These are phyloP conservation scores for Chrysomallon squamiferum DNA, from an alignment of 1,140 invertebrate genomes.

Conservation along the genomic window DNA sequence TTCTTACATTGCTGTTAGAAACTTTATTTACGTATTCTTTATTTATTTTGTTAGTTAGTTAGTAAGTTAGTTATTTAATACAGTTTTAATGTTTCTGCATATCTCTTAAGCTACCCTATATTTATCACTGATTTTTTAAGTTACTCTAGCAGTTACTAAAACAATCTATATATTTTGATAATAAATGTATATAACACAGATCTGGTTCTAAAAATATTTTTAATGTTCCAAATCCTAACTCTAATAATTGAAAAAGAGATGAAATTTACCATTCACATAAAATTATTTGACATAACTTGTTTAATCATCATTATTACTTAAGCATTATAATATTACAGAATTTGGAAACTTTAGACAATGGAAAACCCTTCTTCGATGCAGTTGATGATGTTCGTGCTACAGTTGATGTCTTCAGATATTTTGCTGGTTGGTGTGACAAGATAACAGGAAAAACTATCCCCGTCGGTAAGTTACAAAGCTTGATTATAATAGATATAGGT, in stretches of 20 bases:
- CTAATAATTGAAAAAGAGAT: too few relatives aligned
- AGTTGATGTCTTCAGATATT: conserved; percentile 68
- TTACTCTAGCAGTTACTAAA: not conserved
- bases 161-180: not conserved
- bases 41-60: not conserved
- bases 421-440: conserved; percentile 90
- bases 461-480: conserved; percentile 66
- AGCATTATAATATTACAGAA: conserved; percentile 27
- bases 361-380: conserved; percentile 75
- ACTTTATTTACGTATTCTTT: not conserved
- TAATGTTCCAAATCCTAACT: too few relatives aligned
- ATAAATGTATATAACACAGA: not conserved
- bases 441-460: conserved; percentile 87
- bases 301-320: too few relatives aligned
- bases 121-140: not conserved
- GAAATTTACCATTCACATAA: too few relatives aligned
- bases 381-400: conserved; percentile 33
- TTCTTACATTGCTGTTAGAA: conserved; percentile 71
- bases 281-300: too few relatives aligned
- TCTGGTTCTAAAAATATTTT: not conserved
- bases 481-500: not conserved
- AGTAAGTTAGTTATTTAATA: not conserved
- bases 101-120: not conserved
- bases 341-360: conserved; percentile 75
- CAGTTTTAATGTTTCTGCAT: not conserved